phyloP scores from a whole-genome alignment of 2,797 vertebrate genomes.

The Amniataba percoides region DNA sequence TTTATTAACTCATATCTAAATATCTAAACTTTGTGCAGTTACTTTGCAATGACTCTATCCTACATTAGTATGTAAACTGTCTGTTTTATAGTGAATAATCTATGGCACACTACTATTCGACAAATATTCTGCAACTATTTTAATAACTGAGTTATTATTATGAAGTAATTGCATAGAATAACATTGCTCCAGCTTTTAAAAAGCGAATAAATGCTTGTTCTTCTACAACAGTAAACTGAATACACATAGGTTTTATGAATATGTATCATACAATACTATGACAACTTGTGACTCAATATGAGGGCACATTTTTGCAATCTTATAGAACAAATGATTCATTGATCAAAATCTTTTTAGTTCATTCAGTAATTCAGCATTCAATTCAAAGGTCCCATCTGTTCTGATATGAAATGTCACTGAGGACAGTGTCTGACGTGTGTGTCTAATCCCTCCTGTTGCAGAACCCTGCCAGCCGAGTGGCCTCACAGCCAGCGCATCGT shows the following conservation, averaged over 20 bases:
- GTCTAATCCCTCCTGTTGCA: constrained; percentile 47
- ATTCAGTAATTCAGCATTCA: too few relatives aligned
- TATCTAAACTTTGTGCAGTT: neutral
- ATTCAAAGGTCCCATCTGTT: neutral
- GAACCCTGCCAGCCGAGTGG: constrained; percentile 80
- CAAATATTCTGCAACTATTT: neutral
- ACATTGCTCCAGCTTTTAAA: constrained; percentile 1
- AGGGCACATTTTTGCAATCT: neutral
- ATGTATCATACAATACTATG: neutral
- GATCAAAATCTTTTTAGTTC: neutral
- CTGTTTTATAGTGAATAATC: neutral
- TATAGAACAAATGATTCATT: neutral
- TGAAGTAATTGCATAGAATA: too few relatives aligned
- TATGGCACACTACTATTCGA: neutral
- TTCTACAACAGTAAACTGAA: neutral
- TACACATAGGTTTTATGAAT: neutral
- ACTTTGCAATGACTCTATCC: neutral
- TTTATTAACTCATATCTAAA: neutral
- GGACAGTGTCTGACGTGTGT: neutral
- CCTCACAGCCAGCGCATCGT: constrained; percentile 68
- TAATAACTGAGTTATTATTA: neutral
- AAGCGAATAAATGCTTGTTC: neutral
- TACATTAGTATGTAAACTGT: neutral
- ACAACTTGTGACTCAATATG: neutral
- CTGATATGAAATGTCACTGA: neutral